phyloP scores from a whole-genome alignment of 1,140 invertebrate species.

The Harlomillsia oculata region DNA sequence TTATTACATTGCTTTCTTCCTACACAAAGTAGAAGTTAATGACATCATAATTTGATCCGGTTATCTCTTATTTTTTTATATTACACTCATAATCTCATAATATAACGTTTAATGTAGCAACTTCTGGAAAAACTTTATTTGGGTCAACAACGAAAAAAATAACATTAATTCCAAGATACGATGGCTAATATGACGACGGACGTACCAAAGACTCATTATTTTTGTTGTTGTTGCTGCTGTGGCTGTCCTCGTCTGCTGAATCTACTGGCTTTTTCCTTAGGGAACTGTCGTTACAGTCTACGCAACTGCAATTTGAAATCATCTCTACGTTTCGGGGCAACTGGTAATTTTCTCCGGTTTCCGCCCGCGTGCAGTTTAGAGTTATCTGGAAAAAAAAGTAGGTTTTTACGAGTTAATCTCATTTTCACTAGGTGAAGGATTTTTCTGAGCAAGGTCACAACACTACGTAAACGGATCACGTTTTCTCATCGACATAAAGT shows the following conservation, averaged over 20 bases:
- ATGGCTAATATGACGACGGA: too few relatives aligned
- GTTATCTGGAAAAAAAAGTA: slow-evolving; percentile 23
- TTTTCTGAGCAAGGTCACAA: too few relatives aligned
- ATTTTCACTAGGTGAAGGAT: too few relatives aligned
- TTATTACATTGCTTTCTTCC: background rate
- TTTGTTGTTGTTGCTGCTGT: background rate
- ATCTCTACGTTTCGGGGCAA: slow-evolving; percentile 28
- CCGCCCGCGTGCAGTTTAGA: slow-evolving; percentile 29
- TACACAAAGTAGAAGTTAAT: background rate
- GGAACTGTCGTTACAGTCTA: slow-evolving; percentile 26
- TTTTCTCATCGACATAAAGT: too few relatives aligned
- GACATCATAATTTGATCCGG: background rate
- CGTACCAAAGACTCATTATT: slow-evolving; percentile 17
- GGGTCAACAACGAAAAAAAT: too few relatives aligned
- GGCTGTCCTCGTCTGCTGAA: slow-evolving; percentile 4
- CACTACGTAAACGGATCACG: too few relatives aligned
- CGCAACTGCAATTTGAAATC: slow-evolving; percentile 34
- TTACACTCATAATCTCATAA: background rate
- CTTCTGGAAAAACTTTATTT: background rate
- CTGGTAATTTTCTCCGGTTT: slow-evolving; percentile 26
- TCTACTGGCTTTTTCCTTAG: background rate
- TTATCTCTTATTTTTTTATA: background rate
- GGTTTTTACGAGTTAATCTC: too few relatives aligned
- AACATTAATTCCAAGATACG: too few relatives aligned
- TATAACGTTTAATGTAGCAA: background rate